Conservation (phyloP, 1,140 invertebrate genomes). For the Drosophila serrata region DNA sequence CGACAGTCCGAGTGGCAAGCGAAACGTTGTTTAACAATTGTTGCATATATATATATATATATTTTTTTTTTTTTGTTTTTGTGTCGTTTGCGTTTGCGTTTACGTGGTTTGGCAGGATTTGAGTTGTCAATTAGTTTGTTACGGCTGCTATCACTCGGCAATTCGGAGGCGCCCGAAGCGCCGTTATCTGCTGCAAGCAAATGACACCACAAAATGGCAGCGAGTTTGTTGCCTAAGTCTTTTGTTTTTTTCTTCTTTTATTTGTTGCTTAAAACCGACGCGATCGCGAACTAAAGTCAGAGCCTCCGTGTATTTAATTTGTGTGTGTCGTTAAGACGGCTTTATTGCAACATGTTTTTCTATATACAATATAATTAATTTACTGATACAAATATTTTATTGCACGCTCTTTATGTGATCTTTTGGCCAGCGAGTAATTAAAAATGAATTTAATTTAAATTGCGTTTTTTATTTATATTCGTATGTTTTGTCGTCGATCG, state of each 20-base stretch:
- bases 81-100: conserved; percentile 7
- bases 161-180: conserved; percentile 63
- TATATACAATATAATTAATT: conserved; percentile 83
- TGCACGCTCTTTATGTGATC: conserved; percentile 80
- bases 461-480: conserved; percentile 64
- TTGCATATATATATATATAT: conserved; percentile 30
- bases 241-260: conserved; percentile 60
- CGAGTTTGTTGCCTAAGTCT: conserved; percentile 83
- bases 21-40: conserved; percentile 73
- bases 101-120: conserved; percentile 73
- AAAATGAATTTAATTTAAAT: conserved; percentile 81
- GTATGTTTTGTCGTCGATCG: conserved; percentile 60
- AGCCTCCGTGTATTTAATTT: conserved; percentile 67
- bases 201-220: conserved; percentile 61
- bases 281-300: conserved; percentile 19
- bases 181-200: conserved; percentile 72
- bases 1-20: conserved; percentile 49
- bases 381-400: conserved; percentile 77
- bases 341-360: conserved; percentile 79
- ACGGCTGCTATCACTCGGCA: conserved; percentile 66
- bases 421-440: conserved; percentile 74
- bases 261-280: conserved; percentile 19
- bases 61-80: background rate
- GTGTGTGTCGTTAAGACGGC: conserved; percentile 65
- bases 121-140: conserved; percentile 83